phyloP scores from a whole-genome alignment of 2,797 vertebrate species.

The Gallinago nigripennis region DNA sequence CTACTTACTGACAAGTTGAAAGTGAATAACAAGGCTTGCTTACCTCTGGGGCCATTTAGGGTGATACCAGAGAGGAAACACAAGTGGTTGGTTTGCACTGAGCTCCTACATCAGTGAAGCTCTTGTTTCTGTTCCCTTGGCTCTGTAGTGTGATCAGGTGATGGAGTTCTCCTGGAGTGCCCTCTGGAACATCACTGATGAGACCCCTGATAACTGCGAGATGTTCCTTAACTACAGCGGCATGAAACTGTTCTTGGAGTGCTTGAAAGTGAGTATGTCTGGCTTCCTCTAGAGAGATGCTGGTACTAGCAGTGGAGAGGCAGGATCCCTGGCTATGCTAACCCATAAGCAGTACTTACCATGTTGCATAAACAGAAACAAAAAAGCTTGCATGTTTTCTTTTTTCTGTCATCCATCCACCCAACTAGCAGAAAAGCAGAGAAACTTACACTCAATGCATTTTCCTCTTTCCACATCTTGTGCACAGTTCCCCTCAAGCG shows the following conservation, averaged over 20 bases:
- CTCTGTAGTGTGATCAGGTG: slow-evolving; percentile 92
- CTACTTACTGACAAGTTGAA: background rate
- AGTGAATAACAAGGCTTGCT: background rate
- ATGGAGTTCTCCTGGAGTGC: slow-evolving; percentile 99
- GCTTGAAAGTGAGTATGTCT: slow-evolving; percentile 83
- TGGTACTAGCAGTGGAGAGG: background rate
- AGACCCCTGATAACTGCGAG: slow-evolving; percentile 97
- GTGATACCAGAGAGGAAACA: background rate
- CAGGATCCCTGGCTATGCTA: background rate
- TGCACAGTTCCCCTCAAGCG: background rate
- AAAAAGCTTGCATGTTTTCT: background rate
- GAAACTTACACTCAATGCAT: background rate
- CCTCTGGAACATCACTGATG: slow-evolving; percentile 98
- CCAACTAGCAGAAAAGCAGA: background rate
- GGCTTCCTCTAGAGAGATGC: background rate
- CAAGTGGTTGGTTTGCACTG: background rate
- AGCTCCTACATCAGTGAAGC: background rate
- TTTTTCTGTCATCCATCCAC: background rate
- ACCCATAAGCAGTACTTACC: background rate
- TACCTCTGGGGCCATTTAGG: background rate
- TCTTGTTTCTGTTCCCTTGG: background rate
- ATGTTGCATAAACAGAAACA: background rate
- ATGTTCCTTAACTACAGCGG: slow-evolving; percentile 97
- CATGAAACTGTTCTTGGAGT: slow-evolving; percentile 96
- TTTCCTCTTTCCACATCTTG: background rate